These are phyloP conservation scores for Bombus polaris DNA, from an alignment of 1,140 invertebrate species.

Conservation along the genomic window DNA sequence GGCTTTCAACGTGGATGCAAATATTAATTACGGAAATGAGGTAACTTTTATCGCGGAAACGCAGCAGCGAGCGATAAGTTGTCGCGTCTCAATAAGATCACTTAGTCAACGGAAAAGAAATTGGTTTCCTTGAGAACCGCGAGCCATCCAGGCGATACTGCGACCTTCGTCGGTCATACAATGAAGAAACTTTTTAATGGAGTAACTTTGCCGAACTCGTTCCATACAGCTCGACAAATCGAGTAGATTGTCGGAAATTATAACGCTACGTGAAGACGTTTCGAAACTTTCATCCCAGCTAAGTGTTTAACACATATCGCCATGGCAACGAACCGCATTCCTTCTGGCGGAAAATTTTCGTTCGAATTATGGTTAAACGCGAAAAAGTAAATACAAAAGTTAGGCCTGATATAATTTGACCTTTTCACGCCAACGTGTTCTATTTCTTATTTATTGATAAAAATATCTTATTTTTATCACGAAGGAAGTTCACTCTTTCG, in stretches of 20 bases:
- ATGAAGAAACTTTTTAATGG: conserved; percentile 50
- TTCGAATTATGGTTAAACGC: no score
- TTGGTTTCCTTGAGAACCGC: conserved; percentile 24
- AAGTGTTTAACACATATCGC: conserved; percentile 12
- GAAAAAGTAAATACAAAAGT: no score
- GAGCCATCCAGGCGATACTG: background rate
- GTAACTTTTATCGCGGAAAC: background rate
- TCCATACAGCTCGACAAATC: background rate
- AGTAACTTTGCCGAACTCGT: conserved; percentile 28
- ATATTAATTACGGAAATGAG: conserved; percentile 3
- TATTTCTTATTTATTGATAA: no score
- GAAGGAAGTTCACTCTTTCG: no score
- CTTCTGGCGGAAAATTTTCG: no score
- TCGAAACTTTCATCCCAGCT: background rate
- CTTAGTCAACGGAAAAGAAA: conserved; percentile 37
- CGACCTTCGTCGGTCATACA: conserved; percentile 5
- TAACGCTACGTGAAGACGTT: conserved; percentile 35
- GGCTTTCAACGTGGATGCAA: background rate
- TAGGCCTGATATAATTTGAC: no score
- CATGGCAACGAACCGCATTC: background rate
- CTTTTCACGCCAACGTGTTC: no score
- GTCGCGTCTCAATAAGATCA: conserved; percentile 42
- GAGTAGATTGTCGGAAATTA: conserved; percentile 16
- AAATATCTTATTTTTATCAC: no score
- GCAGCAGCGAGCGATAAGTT: conserved; percentile 6